Conservation (phyloP, 2,888 invertebrate genomes). For the Lycaena phlaeas region DNA sequence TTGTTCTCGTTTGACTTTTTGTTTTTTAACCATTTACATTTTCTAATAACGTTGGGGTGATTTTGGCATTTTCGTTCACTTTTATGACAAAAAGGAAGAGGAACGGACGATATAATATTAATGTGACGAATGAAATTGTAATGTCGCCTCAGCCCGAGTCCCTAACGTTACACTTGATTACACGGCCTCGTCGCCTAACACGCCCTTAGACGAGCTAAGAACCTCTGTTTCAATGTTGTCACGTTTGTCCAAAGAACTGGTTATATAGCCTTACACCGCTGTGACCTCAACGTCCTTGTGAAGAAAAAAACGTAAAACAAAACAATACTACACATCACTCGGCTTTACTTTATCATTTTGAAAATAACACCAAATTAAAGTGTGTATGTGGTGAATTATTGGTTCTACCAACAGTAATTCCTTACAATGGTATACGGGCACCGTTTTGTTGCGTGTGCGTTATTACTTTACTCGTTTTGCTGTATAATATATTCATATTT, state of each 20-base stretch:
- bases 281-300: constrained; percentile 9
- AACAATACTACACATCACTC: too few relatives aligned
- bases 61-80: neutral
- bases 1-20: constrained; percentile 51
- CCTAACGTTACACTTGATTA: constrained; percentile 49
- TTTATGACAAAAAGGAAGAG: neutral
- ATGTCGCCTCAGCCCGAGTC: too few relatives aligned
- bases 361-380: constrained; percentile 56
- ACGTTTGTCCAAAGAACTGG: constrained; percentile 4
- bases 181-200: constrained; percentile 42
- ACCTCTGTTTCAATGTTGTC: constrained; percentile 28
- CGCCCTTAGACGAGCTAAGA: too few relatives aligned
- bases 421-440: constrained; percentile 37
- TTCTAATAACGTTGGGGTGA: neutral
- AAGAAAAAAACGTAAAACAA: constrained; percentile 10
- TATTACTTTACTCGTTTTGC: constrained; percentile 53
- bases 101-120: neutral
- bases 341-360: constrained; percentile 26
- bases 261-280: constrained; percentile 3
- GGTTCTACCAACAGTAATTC: constrained; percentile 55
- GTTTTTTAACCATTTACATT: neutral
- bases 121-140: neutral
- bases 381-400: constrained; percentile 59
- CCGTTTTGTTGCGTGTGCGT: constrained; percentile 63
- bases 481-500: constrained; percentile 68